Evolutionary conservation across 2,797 vertebrate species (phyloP).

Genomic region (Spondyliosoma cantharus): DNA sequence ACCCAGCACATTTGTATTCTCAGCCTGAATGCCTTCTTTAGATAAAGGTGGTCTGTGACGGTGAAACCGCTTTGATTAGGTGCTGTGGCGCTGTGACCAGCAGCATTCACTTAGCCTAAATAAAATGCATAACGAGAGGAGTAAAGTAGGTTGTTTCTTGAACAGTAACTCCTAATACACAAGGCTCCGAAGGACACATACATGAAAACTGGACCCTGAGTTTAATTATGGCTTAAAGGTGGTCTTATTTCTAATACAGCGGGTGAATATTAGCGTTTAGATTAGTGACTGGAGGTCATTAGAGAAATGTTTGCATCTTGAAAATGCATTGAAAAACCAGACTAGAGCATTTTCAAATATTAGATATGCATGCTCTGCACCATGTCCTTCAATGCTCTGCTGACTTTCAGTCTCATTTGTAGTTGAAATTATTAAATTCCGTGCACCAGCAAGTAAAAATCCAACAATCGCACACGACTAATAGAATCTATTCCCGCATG

Average conservation of each 20-base stretch:
- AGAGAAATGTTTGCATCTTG: constrained; percentile 54
- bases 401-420: constrained; percentile 52
- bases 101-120: constrained; percentile 60
- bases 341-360: constrained; percentile 51
- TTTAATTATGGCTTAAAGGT: constrained; percentile 35
- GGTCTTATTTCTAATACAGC: constrained; percentile 25
- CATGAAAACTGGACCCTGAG: constrained; percentile 21
- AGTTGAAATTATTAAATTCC: constrained; percentile 58
- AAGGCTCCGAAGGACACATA: constrained; percentile 25
- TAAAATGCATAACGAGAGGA: constrained; percentile 48
- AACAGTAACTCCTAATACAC: constrained; percentile 30
- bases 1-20: constrained; percentile 44
- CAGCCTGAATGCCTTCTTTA: constrained; percentile 38
- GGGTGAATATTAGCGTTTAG: constrained; percentile 30
- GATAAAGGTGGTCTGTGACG: constrained; percentile 53
- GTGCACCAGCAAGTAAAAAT: constrained; percentile 46
- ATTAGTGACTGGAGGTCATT: constrained; percentile 52
- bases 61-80: constrained; percentile 57
- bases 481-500: constrained; percentile 34
- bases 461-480: constrained; percentile 21
- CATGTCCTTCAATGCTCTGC: constrained; percentile 44
- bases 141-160: constrained; percentile 57
- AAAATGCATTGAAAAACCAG: constrained; percentile 45
- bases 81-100: constrained; percentile 39
- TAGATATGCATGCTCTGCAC: constrained; percentile 41